These are phyloP conservation scores for Coregonus suidteri DNA, from an alignment of 2,797 vertebrate species.

Conservation along the genomic window DNA sequence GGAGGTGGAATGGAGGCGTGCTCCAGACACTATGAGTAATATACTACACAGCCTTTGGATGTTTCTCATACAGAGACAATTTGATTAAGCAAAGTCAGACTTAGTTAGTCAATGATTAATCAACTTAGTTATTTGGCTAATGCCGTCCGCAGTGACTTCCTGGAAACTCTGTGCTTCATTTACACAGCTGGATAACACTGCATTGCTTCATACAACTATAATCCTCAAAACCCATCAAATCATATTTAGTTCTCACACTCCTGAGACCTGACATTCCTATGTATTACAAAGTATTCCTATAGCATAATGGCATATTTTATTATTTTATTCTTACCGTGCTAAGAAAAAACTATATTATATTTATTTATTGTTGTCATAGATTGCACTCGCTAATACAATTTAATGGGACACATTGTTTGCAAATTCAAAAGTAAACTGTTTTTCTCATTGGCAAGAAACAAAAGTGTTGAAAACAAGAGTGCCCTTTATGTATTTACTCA, in stretches of 20 bases:
- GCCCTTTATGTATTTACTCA: neutral
- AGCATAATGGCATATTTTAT: neutral
- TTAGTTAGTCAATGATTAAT: slow-evolving; percentile 75
- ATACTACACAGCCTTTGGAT: slow-evolving; percentile 57
- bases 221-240: neutral
- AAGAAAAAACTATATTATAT: too few relatives aligned
- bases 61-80: slow-evolving; percentile 50
- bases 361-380: neutral
- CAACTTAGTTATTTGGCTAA: slow-evolving; percentile 62
- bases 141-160: slow-evolving; percentile 66
- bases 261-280: neutral
- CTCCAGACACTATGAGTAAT: slow-evolving; percentile 59
- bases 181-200: slow-evolving; percentile 60
- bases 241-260: neutral
- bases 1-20: slow-evolving; percentile 41
- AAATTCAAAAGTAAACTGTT: neutral
- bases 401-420: neutral
- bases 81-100: slow-evolving; percentile 61
- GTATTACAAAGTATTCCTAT: neutral
- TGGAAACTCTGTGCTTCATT: slow-evolving; percentile 70
- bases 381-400: neutral
- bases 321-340: neutral
- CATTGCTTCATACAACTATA: neutral
- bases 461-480: too few relatives aligned
- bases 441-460: neutral